These are phyloP conservation scores for Austrofundulus limnaeus DNA, from an alignment of 2,113 vertebrate species.

Conservation along the genomic window DNA sequence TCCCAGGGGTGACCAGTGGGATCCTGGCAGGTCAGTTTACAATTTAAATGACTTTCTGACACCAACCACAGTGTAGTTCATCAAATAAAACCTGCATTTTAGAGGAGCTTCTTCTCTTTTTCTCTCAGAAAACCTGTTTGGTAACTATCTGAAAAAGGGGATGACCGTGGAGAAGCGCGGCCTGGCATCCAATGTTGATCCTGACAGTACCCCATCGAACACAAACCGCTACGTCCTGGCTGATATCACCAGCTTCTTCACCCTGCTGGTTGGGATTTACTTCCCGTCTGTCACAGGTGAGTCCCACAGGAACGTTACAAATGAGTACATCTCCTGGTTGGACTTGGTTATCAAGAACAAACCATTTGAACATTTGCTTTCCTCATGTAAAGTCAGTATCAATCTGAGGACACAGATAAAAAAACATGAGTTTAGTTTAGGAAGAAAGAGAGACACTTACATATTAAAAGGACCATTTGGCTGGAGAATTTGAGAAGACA, in stretches of 20 bases:
- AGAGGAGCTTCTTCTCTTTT: neutral
- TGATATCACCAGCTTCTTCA: conserved; percentile 97
- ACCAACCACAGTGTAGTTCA: neutral
- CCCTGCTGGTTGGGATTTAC: conserved; percentile 96
- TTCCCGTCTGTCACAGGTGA: conserved; percentile 98
- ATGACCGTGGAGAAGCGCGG: conserved; percentile 86
- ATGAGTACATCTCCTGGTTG: no score
- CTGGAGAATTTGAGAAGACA: no score
- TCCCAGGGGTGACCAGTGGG: conserved; percentile 91
- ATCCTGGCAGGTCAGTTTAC: conserved; percentile 86
- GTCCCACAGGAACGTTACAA: neutral
- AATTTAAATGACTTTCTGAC: neutral
- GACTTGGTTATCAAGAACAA: no score
- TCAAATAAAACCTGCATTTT: neutral
- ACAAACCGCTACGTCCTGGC: conserved; percentile 91
- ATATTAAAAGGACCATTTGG: no score
- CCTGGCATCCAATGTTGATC: conserved; percentile 69
- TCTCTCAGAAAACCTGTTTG: conserved; percentile 90
- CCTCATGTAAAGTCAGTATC: no score
- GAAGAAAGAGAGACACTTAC: no score
- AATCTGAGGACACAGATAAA: no score
- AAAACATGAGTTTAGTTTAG: no score
- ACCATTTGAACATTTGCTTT: no score
- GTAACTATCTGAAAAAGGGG: conserved; percentile 88
- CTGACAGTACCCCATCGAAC: conserved; percentile 71